Conservation (phyloP, 2,113 vertebrate species). For the Siphamia tubifer region DNA sequence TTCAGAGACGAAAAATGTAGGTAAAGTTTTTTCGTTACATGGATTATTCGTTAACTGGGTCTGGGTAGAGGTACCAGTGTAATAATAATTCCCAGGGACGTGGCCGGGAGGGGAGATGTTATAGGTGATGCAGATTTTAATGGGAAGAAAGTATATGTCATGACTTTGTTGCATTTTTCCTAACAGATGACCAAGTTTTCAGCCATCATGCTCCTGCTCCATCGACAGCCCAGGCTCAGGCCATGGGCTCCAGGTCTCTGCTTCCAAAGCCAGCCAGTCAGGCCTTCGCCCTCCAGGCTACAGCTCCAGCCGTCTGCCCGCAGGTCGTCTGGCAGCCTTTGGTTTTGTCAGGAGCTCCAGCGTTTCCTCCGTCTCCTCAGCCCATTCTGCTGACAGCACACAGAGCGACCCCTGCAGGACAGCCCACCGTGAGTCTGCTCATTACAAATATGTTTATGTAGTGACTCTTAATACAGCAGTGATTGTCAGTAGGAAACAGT, state of each 20-base stretch:
- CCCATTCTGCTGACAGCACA: conserved; percentile 85
- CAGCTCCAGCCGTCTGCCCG: conserved; percentile 86
- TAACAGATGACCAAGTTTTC: conserved; percentile 60
- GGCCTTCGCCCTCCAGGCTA: conserved; percentile 92
- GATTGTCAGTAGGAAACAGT: too few relatives aligned
- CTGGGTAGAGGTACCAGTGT: too few relatives aligned
- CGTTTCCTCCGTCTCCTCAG: conserved; percentile 89
- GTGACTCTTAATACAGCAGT: not conserved
- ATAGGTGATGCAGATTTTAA: not conserved
- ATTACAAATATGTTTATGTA: not conserved
- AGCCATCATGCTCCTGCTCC: conserved; percentile 30
- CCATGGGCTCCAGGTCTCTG: conserved; percentile 81
- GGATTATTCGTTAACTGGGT: too few relatives aligned
- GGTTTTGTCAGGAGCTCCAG: conserved; percentile 95
- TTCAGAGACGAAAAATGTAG: too few relatives aligned
- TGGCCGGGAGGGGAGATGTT: too few relatives aligned
- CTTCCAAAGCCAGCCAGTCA: conserved; percentile 87
- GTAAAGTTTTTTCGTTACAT: too few relatives aligned
- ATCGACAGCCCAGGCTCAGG: conserved; percentile 70
- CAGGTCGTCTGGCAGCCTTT: conserved; percentile 89
- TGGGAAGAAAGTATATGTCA: not conserved
- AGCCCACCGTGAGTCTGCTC: conserved; percentile 84
- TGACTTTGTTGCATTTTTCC: not conserved
- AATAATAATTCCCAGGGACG: too few relatives aligned
- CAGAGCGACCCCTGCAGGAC: conserved; percentile 85